Base-by-base conservation (phyloP, 2,113 vertebrate genomes). In the Cardinalis cardinalis region DNA sequence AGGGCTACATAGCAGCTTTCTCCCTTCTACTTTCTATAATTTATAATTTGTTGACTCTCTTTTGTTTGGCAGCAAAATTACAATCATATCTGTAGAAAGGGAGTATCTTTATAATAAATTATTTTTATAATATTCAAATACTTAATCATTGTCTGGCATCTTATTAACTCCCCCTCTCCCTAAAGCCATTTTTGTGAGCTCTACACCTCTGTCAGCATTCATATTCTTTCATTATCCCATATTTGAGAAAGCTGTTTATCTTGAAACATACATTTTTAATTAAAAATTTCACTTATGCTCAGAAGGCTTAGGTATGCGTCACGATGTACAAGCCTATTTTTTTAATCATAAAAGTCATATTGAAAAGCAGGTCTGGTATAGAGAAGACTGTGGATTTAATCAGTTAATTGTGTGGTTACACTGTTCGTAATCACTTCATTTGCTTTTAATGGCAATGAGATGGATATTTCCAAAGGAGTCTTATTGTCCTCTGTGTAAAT, bases 381-480 rank as follows among this genome's bases (percentile, higher is more conserved):
- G 58, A 89, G 21, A 78, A 70, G 44, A 90, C 65, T 58, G 31
- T 76, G 66, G 43, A 70, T 96, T 96, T 95, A 94, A 95, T 96
- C 92, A 92, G 81, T 92, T 93, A 95, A 94, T 95, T 89, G 84
- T 88, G 69, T 43, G 61, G 84, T 93, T 94, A 73, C n/a, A 66
- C 43, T 74, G 63, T 73, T 94, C 70, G 46, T 92, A 96, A 95
- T 95, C 90, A 87, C 74, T 93, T 94, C 85, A 92, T 94, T 95
- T 95, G 77, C 74, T 95, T 95, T 93, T 95, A 95, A 92, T 90
- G 81, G 74, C 87, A 95, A 94, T 87, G 90, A 93, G 90, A 84
- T 88, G 78, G 92, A 87, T 93, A 89, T 94, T 95, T 95, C 84
- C 87, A 92, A 92, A 94, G 68, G 68, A 95, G 75, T 90, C n/a